A percentile compares a stretch with the other conserved stretches of the same genome.
These are phyloP conservation scores for Bambusicola thoracicus DNA, from an alignment of 2,113 vertebrate genomes.

Conservation along the genomic window DNA sequence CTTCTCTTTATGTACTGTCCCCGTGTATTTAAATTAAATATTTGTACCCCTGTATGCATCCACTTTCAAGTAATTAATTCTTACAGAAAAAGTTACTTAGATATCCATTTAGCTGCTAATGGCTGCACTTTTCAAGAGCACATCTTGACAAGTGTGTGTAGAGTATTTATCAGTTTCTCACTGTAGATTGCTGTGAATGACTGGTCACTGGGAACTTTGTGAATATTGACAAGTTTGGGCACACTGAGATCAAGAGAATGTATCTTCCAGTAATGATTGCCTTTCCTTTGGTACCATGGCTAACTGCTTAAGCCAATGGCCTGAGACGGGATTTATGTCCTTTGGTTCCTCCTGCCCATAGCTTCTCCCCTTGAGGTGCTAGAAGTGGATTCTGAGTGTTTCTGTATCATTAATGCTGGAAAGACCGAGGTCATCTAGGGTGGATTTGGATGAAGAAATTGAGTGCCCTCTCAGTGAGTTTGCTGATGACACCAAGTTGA, in stretches of 20 bases:
- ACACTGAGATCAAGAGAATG: neutral
- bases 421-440: too few relatives aligned
- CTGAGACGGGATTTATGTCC: neutral
- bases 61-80: neutral
- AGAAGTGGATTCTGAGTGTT: neutral
- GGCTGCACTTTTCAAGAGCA: neutral
- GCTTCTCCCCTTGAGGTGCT: neutral
- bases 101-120: neutral
- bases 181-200: neutral
- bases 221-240: neutral
- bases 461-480: too few relatives aligned
- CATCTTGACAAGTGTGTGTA: neutral
- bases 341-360: neutral
- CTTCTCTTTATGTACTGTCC: neutral
- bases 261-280: neutral
- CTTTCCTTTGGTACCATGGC: neutral
- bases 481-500: too few relatives aligned
- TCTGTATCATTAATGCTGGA: neutral
- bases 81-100: neutral
- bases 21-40: neutral
- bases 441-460: too few relatives aligned
- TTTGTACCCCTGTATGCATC: neutral
- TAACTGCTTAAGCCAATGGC: neutral
- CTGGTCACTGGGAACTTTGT: neutral
- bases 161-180: neutral